A percentile compares a stretch with the other conserved stretches of the same genome.
These are phyloP conservation scores for Drepana falcataria DNA, from an alignment of 2,888 invertebrate species.

Conservation along the genomic window DNA sequence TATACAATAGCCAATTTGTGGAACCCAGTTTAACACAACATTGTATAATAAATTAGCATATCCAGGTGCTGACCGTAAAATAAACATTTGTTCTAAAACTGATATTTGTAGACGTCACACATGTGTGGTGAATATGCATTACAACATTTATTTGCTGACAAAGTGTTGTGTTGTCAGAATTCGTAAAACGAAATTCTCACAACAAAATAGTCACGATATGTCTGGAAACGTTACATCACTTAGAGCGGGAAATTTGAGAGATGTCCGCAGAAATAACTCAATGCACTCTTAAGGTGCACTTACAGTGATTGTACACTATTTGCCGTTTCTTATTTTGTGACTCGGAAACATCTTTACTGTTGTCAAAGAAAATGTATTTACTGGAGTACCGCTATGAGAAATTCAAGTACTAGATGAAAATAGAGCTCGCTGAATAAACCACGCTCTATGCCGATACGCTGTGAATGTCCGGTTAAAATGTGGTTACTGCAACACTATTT, in stretches of 20 bases:
- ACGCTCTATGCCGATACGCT: conserved; percentile 3
- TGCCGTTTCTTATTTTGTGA: conserved; percentile 32
- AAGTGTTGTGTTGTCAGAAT: conserved; percentile 5
- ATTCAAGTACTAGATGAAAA: conserved; percentile 7
- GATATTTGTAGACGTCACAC: neutral
- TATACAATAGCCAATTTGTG: no score
- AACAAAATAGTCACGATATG: conserved; percentile 22
- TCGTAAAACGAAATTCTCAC: conserved; percentile 16
- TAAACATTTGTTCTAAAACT: conserved; percentile 4
- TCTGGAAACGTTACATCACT: conserved; percentile 31
- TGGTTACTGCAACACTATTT: neutral
- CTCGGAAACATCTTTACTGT: conserved; percentile 17
- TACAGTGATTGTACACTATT: conserved; percentile 47
- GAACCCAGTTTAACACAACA: no score
- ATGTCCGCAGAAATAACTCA: conserved; percentile 37
- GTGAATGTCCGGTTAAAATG: neutral
- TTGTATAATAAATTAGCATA: no score
- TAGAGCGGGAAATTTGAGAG: conserved; percentile 23
- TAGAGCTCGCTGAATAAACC: conserved; percentile 6
- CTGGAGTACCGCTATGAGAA: conserved; percentile 8
- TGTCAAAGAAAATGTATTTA: conserved; percentile 23
- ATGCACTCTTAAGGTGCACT: conserved; percentile 45
- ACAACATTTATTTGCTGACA: neutral
- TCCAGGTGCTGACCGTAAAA: conserved; percentile 15
- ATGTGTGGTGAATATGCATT: neutral